phyloP scores from a whole-genome alignment of 2,113 vertebrate genomes.

The Leptobrachium leishanense region DNA sequence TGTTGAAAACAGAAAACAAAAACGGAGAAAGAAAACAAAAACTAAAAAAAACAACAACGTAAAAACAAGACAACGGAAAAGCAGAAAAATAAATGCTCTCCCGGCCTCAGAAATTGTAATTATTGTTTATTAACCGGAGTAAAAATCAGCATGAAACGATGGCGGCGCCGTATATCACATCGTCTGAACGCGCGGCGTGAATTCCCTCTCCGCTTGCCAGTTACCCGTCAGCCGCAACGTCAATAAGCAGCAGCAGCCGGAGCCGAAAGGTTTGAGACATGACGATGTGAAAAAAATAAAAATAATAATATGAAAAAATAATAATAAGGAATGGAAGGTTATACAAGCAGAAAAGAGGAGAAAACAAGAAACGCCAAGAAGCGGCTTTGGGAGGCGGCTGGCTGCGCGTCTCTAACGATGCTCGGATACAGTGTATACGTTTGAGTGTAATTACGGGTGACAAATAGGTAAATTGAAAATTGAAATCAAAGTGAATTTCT shows the following conservation, averaged over 20 bases:
- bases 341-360: slow-evolving; percentile 4
- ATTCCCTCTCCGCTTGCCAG: background rate
- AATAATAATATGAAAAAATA: background rate
- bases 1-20: no score
- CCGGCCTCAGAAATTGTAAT: background rate
- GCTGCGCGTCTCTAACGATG: slow-evolving; percentile 2
- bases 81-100: background rate
- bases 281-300: background rate
- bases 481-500: slow-evolving; percentile 37
- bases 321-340: slow-evolving; percentile 16
- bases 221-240: background rate
- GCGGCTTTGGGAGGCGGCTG: background rate
- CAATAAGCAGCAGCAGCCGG: slow-evolving; percentile 8
- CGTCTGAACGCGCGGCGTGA: slow-evolving; percentile 4
- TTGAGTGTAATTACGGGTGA: slow-evolving; percentile 39
- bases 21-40: no score
- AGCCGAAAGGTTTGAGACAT: background rate
- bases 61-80: no score
- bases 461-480: slow-evolving; percentile 47
- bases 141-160: slow-evolving; percentile 6
- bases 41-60: no score
- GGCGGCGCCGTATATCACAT: background rate
- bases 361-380: slow-evolving; percentile 13
- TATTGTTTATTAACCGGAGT: slow-evolving; percentile 32
- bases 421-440: slow-evolving; percentile 21